phyloP scores from a whole-genome alignment of 1,140 invertebrate species.

The Frieseomelitta varia region DNA sequence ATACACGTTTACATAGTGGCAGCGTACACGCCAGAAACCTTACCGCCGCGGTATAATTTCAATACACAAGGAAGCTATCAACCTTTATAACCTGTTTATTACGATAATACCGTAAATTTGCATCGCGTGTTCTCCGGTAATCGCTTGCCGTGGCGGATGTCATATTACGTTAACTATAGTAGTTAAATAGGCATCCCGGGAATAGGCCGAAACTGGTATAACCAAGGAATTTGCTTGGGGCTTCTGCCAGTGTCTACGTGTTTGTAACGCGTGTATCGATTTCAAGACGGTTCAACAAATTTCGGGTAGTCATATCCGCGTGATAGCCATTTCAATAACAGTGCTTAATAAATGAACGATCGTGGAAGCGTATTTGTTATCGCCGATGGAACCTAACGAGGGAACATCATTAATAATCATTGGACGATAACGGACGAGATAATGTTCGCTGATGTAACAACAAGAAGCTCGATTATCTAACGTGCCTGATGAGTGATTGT shows the following conservation, averaged over 20 bases:
- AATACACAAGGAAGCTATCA: slow-evolving; percentile 71
- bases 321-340: slow-evolving; percentile 20
- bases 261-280: slow-evolving; percentile 41
- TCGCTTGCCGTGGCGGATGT: slow-evolving; percentile 67
- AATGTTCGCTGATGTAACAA: neutral
- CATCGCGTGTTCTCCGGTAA: slow-evolving; percentile 70
- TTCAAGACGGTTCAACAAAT: slow-evolving; percentile 57
- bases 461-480: neutral
- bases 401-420: no score
- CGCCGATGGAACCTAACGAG: neutral
- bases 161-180: slow-evolving; percentile 69
- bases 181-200: slow-evolving; percentile 66
- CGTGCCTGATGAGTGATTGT: neutral
- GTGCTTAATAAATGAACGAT: slow-evolving; percentile 10
- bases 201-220: slow-evolving; percentile 58
- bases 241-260: slow-evolving; percentile 1
- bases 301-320: slow-evolving; percentile 45
- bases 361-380: neutral
- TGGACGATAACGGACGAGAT: neutral
- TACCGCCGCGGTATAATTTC: slow-evolving; percentile 65
- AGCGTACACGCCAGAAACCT: slow-evolving; percentile 42
- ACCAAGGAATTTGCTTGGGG: slow-evolving; percentile 50
- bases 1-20: slow-evolving; percentile 33
- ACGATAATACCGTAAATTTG: slow-evolving; percentile 76
- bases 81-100: slow-evolving; percentile 77